Conservation (phyloP, 2,113 vertebrate species). For the Scomber colias region DNA sequence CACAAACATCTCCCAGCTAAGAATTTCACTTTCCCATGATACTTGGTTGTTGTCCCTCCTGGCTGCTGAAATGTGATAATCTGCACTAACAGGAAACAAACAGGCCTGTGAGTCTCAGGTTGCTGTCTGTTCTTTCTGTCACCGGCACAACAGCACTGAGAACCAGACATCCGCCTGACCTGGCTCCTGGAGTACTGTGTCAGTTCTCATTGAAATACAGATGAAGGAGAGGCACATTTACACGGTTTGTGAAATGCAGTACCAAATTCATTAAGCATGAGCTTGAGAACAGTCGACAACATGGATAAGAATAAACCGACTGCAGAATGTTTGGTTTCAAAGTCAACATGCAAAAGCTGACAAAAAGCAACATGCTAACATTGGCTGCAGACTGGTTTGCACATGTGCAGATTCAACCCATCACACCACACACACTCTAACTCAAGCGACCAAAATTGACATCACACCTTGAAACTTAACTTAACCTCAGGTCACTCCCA, state of each 20-base stretch:
- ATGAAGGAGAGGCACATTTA: conserved; percentile 28
- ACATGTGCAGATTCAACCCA: not conserved
- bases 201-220: conserved; percentile 33
- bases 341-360: conserved; percentile 32
- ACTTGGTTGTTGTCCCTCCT: conserved; percentile 52
- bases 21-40: conserved; percentile 66
- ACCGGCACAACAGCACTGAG: conserved; percentile 60
- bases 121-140: conserved; percentile 72
- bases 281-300: not conserved
- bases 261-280: not conserved
- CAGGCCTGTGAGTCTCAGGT: conserved; percentile 71
- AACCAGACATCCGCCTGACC: conserved; percentile 67
- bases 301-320: not conserved
- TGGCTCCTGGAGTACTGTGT: conserved; percentile 44
- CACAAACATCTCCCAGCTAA: conserved; percentile 30
- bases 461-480: conserved; percentile 1
- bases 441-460: conserved; percentile 8
- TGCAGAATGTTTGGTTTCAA: conserved; percentile 3
- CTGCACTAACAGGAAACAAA: conserved; percentile 78
- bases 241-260: not conserved
- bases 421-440: not conserved
- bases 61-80: conserved; percentile 79
- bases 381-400: conserved; percentile 11
- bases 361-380: conserved; percentile 4
- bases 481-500: conserved; percentile 23